phyloP scores from a whole-genome alignment of 1,140 invertebrate species.

The Pachypeltis micranthus region DNA sequence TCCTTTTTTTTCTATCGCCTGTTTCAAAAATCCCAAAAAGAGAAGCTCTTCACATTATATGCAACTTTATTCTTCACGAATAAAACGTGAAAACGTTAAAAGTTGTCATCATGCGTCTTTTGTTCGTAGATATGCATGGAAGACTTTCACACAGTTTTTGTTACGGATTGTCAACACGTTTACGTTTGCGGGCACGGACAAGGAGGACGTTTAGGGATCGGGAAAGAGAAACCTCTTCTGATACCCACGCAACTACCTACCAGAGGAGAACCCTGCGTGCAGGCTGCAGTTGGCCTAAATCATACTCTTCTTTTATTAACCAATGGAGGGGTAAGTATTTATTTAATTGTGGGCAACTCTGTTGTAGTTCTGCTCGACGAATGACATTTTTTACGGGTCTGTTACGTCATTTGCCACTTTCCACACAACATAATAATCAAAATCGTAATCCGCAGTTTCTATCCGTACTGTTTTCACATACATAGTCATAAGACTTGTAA shows the following conservation, averaged over 20 bases:
- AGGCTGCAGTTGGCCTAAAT: conserved; percentile 41
- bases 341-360: background rate
- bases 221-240: conserved; percentile 43
- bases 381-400: no score
- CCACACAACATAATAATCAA: no score
- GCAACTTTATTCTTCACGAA: no score
- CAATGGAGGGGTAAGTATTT: conserved; percentile 37
- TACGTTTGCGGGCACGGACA: conserved; percentile 62
- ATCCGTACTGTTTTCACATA: no score
- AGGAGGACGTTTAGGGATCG: conserved; percentile 54
- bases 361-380: no score
- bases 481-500: no score
- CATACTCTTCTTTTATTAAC: conserved; percentile 53
- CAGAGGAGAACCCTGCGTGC: conserved; percentile 26
- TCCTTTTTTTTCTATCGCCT: no score
- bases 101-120: background rate
- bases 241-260: conserved; percentile 41
- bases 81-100: no score
- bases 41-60: no score
- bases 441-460: no score
- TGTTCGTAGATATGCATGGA: conserved; percentile 44
- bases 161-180: conserved; percentile 42
- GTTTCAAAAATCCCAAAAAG: no score
- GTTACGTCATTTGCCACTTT: no score
- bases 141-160: conserved; percentile 60